phyloP scores from a whole-genome alignment of 2,888 invertebrate species.

The Apodemia mormo region DNA sequence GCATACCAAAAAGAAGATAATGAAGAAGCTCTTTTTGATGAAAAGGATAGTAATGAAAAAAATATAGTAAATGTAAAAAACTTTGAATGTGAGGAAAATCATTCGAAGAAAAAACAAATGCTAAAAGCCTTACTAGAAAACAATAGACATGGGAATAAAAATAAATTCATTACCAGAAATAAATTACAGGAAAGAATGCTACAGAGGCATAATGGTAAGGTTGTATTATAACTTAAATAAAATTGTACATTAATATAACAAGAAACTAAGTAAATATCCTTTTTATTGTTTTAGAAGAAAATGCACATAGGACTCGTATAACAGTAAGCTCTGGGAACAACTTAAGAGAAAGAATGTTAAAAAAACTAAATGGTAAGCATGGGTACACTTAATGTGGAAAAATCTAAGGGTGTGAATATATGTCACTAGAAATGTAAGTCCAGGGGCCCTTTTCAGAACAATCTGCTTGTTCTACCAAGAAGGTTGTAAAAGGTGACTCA shows the following conservation, averaged over 20 bases:
- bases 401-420: no score
- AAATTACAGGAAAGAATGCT: no score
- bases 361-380: slow-evolving; percentile 80
- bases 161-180: not conserved
- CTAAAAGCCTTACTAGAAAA: not conserved
- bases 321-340: slow-evolving; percentile 49
- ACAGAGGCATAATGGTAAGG: not conserved
- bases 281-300: slow-evolving; percentile 11
- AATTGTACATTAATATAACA: not conserved
- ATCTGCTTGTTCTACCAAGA: no score
- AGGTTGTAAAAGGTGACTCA: no score
- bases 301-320: slow-evolving; percentile 51
- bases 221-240: no score
- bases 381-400: no score
- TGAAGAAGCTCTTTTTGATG: slow-evolving; percentile 44
- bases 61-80: slow-evolving; percentile 1
- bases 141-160: not conserved
- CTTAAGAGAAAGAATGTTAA: slow-evolving; percentile 85
- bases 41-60: slow-evolving; percentile 10
- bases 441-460: no score
- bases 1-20: slow-evolving; percentile 45
- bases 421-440: no score
- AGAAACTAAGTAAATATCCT: slow-evolving; percentile 1
- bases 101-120: slow-evolving; percentile 10
- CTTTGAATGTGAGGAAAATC: not conserved